These are phyloP conservation scores for Picathartes gymnocephalus DNA, from an alignment of 2,113 vertebrate species.

Conservation along the genomic window DNA sequence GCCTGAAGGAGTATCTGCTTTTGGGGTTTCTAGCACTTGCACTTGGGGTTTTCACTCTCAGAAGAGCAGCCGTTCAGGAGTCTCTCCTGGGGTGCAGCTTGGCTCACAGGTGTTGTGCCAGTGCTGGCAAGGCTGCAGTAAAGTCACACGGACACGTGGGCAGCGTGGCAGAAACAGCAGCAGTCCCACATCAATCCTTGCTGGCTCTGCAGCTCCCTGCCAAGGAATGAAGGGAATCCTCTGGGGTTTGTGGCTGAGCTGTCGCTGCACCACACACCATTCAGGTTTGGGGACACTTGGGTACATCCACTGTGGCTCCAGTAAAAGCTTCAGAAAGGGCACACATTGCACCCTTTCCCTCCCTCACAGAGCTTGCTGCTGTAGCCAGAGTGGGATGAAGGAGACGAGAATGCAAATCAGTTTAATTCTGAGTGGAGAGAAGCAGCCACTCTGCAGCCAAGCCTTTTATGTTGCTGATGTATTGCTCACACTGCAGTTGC, in stretches of 20 bases:
- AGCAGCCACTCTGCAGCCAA: background rate
- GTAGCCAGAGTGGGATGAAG: background rate
- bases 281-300: background rate
- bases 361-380: background rate
- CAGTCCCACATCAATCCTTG: accelerated
- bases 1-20: accelerated
- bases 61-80: background rate
- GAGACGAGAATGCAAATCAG: background rate
- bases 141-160: accelerated
- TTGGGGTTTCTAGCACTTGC: background rate
- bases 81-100: accelerated
- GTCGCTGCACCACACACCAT: accelerated
- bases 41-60: accelerated
- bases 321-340: background rate
- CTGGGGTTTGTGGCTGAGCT: background rate
- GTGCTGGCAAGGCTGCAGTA: background rate
- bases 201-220: background rate
- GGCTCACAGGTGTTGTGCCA: accelerated
- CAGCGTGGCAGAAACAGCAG: accelerated
- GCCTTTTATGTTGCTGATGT: background rate
- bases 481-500: background rate
- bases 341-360: accelerated
- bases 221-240: accelerated
- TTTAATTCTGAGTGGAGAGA: background rate
- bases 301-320: background rate